Evolutionary conservation across 2,797 vertebrate species (phyloP).

Genomic region (Anolis apletophallus): DNA sequence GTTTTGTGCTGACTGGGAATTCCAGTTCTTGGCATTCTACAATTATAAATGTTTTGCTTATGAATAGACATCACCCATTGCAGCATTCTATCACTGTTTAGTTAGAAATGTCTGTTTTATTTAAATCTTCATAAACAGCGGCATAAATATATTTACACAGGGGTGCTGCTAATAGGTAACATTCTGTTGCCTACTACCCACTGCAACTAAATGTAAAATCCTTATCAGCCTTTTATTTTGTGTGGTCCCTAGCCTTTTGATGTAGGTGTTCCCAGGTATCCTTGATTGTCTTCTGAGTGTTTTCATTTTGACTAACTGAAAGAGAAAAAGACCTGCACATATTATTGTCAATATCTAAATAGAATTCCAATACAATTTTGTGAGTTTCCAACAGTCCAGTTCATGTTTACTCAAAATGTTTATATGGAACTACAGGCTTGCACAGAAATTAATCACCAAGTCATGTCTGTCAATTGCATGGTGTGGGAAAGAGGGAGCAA

Average conservation of each 20-base stretch:
- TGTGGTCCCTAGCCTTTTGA: background rate
- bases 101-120: background rate
- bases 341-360: background rate
- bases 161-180: background rate
- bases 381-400: background rate
- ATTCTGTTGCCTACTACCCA: background rate
- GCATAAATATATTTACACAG: background rate
- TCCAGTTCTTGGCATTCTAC: background rate
- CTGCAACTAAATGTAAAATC: background rate
- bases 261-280: background rate
- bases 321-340: background rate
- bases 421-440: background rate
- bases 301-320: constrained; percentile 3
- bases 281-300: background rate
- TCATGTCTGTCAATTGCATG: background rate
- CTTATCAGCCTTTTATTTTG: background rate
- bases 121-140: constrained; percentile 3
- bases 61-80: background rate
- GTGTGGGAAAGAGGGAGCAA: background rate
- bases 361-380: background rate
- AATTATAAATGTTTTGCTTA: background rate
- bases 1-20: background rate
- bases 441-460: background rate
- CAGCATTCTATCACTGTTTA: background rate
- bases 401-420: background rate